Percentiles rank a stretch among this genome's conserved stretches.
Evolutionary conservation across 2,888 invertebrate genomes (phyloP).

Genomic region (Creontiades dilutus): DNA sequence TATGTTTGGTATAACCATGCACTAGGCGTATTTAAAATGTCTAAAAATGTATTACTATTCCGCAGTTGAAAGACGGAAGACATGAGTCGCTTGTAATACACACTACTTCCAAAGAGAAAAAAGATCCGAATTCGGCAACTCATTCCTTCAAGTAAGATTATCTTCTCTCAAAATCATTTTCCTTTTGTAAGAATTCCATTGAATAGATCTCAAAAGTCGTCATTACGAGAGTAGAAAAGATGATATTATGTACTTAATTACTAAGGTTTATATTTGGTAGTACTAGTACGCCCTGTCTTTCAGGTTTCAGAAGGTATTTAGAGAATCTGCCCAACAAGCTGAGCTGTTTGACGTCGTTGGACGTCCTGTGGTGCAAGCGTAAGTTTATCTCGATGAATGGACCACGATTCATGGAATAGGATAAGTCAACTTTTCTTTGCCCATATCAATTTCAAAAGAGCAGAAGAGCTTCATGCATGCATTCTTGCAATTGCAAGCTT

Average conservation of each 20-base stretch:
- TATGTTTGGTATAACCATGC: no score
- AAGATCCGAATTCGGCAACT: constrained; percentile 44
- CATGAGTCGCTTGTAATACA: constrained; percentile 53
- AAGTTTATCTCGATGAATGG: no score
- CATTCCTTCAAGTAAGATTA: constrained; percentile 59
- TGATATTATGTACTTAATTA: not conserved
- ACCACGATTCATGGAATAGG: no score
- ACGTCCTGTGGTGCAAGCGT: constrained; percentile 80
- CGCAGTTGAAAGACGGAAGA: constrained; percentile 43
- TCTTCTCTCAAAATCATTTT: no score
- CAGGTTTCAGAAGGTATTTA: constrained; percentile 80
- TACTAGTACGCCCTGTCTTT: no score
- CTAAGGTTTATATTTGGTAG: not conserved
- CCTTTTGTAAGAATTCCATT: no score
- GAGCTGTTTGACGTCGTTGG: constrained; percentile 80
- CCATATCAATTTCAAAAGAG: no score
- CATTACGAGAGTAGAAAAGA: no score
- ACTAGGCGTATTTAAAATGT: not conserved
- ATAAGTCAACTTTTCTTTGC: no score
- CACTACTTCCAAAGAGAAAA: constrained; percentile 58
- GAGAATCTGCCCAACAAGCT: constrained; percentile 78
- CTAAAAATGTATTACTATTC: not conserved
- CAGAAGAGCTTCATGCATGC: no score
- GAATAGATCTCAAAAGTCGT: no score
- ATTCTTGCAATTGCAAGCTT: no score